These are phyloP conservation scores for Peromyscus attwateri DNA, from an alignment of 2,797 vertebrate genomes.

Conservation along the genomic window DNA sequence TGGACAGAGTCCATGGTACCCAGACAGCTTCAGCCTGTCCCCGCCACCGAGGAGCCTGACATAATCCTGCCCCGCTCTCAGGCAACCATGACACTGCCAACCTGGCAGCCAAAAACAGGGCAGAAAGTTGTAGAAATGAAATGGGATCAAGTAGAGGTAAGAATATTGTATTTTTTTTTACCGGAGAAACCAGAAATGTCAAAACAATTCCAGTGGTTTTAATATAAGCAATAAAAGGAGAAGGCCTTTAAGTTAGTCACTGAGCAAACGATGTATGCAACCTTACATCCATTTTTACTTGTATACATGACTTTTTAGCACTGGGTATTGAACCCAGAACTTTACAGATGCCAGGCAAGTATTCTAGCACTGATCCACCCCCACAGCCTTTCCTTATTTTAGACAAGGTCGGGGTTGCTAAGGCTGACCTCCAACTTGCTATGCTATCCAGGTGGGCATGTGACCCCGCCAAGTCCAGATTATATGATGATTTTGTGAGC, in stretches of 20 bases:
- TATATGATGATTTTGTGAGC: background rate
- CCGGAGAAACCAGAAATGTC: background rate
- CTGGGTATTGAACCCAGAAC: background rate
- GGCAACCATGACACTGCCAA: constrained; percentile 89
- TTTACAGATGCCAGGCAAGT: background rate
- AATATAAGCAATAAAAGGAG: background rate
- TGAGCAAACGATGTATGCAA: accelerated
- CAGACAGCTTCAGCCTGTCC: constrained; percentile 73
- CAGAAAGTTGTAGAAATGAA: constrained; percentile 94
- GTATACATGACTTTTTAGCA: background rate
- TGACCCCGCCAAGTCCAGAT: background rate
- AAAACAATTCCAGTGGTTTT: background rate
- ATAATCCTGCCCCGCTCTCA: constrained; percentile 86
- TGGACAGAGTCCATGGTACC: constrained; percentile 86
- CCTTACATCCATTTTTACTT: accelerated
- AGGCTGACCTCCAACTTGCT: background rate
- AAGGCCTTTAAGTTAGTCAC: background rate
- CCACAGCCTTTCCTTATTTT: background rate
- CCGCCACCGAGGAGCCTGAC: constrained; percentile 89
- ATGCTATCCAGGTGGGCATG: background rate
- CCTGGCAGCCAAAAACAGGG: constrained; percentile 94
- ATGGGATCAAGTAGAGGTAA: constrained; percentile 97
- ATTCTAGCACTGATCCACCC: background rate
- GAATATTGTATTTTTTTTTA: constrained; percentile 45
- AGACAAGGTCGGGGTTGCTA: background rate